A percentile compares a stretch with the other conserved stretches of the same genome.
Evolutionary conservation across 2,888 invertebrate genomes (phyloP).

Genomic region (Caenorhabditis macrosperma): DNA sequence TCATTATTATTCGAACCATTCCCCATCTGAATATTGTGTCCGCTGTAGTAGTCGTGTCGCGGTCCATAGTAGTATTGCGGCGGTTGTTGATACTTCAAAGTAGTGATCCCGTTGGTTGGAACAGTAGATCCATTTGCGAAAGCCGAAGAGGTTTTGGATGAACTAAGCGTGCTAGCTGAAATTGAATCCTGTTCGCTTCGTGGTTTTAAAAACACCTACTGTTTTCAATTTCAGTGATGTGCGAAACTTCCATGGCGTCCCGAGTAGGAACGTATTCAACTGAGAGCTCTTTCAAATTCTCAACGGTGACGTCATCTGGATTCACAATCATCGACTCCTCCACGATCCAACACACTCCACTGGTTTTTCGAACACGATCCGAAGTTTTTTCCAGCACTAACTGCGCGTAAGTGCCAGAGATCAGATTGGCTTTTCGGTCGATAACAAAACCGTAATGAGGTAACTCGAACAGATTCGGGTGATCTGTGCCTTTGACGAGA

Average conservation of each 20-base stretch:
- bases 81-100: constrained; percentile 35
- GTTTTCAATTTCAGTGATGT: neutral
- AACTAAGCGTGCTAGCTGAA: neutral
- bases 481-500: constrained; percentile 25
- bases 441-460: constrained; percentile 21
- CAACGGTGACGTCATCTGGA: constrained; percentile 1
- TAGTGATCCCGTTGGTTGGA: constrained; percentile 1
- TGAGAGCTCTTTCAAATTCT: neutral
- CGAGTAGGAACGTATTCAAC: neutral
- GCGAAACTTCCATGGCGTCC: constrained; percentile 32
- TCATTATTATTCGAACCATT: neutral
- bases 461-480: constrained; percentile 21
- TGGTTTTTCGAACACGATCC: neutral
- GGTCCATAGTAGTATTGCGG: neutral
- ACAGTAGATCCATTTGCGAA: neutral
- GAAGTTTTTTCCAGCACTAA: constrained; percentile 26
- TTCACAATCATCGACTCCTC: constrained; percentile 2
- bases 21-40: neutral
- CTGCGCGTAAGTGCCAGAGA: constrained; percentile 31
- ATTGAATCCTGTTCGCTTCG: no score
- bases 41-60: constrained; percentile 5
- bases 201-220: no score
- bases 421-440: neutral
- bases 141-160: neutral
- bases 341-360: constrained; percentile 27